phyloP scores from a whole-genome alignment of 2,888 invertebrate species.

The Conomelus anceps region DNA sequence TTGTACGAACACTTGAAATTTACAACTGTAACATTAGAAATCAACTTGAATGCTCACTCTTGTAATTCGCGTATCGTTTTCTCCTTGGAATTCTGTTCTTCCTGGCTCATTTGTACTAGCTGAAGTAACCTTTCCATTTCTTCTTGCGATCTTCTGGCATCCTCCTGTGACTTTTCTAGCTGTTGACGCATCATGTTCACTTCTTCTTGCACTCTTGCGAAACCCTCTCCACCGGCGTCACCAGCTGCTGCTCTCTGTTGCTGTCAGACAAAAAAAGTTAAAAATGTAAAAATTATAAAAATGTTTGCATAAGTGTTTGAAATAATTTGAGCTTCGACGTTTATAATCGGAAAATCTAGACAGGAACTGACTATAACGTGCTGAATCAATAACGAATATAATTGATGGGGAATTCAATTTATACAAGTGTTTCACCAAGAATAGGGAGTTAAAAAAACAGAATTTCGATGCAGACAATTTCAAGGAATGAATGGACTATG shows the following conservation, averaged over 20 bases:
- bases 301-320: background rate
- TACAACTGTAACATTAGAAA: too few relatives aligned
- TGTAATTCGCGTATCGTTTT: slow-evolving; percentile 87
- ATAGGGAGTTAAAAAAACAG: too few relatives aligned
- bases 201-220: slow-evolving; percentile 67
- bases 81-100: slow-evolving; percentile 87
- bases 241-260: slow-evolving; percentile 10
- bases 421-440: too few relatives aligned
- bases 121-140: slow-evolving; percentile 83
- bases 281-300: background rate
- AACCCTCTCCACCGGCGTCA: slow-evolving; percentile 29
- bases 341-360: too few relatives aligned
- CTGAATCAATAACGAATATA: too few relatives aligned
- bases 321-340: too few relatives aligned
- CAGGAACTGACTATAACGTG: too few relatives aligned
- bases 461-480: too few relatives aligned
- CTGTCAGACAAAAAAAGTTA: background rate
- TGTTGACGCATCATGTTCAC: slow-evolving; percentile 50
- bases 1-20: too few relatives aligned
- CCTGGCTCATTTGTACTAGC: slow-evolving; percentile 87
- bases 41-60: slow-evolving; percentile 82
- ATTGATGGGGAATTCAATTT: too few relatives aligned
- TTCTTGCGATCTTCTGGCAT: slow-evolving; percentile 71
- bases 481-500: too few relatives aligned
- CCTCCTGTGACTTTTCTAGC: slow-evolving; percentile 67